phyloP scores from a whole-genome alignment of 2,797 vertebrate species.

The Scomberomorus guttatus region DNA sequence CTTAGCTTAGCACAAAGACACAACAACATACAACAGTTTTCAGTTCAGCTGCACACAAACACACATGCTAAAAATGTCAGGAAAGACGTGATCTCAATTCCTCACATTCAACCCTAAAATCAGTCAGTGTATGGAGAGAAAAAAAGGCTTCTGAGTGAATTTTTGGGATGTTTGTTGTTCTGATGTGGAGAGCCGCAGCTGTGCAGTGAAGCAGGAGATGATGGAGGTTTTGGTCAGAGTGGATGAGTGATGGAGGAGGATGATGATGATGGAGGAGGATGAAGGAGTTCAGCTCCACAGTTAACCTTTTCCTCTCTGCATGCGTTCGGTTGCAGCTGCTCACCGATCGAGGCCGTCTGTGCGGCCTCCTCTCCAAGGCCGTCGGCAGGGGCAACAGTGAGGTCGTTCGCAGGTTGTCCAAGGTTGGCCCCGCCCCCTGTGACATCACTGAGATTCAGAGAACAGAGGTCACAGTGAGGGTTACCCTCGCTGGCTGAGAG shows the following conservation, averaged over 20 bases:
- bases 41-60: too few species aligned
- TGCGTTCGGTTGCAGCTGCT: conserved; percentile 71
- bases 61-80: too few species aligned
- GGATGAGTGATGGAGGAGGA: neutral
- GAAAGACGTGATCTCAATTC: too few species aligned
- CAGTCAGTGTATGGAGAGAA: too few species aligned
- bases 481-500: neutral
- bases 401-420: conserved; percentile 75
- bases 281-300: too few species aligned
- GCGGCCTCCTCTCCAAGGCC: conserved; percentile 74
- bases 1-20: conserved; percentile 9
- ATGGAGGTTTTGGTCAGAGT: too few species aligned
- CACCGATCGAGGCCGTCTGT: conserved; percentile 67
- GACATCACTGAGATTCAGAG: conserved; percentile 46
- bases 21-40: too few species aligned
- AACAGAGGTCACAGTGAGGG: conserved; percentile 18
- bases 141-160: too few species aligned
- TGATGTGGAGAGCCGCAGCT: too few species aligned
- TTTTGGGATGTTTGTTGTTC: too few species aligned
- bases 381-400: conserved; percentile 64
- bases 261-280: neutral
- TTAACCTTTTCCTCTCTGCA: conserved; percentile 66
- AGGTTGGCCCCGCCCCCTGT: conserved; percentile 73
- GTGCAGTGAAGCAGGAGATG: too few species aligned
- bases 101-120: too few species aligned